These are phyloP conservation scores for Tetragnatha versicolor DNA, from an alignment of 1,140 invertebrate species.

Conservation along the genomic window DNA sequence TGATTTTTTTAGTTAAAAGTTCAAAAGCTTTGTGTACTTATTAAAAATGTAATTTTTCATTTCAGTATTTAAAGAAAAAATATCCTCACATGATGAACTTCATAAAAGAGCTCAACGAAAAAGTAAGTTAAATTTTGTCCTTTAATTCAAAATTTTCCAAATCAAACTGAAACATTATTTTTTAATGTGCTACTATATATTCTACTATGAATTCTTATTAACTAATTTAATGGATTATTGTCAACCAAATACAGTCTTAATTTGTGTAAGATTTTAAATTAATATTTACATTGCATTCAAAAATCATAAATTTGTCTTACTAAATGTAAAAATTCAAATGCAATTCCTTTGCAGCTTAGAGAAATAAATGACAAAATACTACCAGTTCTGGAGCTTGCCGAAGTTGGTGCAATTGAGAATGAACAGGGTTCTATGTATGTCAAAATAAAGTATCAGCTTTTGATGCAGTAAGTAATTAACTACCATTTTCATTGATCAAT, in stretches of 20 bases:
- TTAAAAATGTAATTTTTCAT: not conserved
- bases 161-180: too few relatives aligned
- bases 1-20: too few relatives aligned
- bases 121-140: constrained; percentile 60
- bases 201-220: too few relatives aligned
- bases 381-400: constrained; percentile 67
- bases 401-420: constrained; percentile 55
- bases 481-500: too few relatives aligned
- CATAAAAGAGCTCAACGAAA: constrained; percentile 57
- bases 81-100: constrained; percentile 52
- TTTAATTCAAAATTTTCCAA: not conserved
- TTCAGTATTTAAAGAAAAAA: constrained; percentile 53
- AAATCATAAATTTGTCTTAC: too few relatives aligned
- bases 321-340: too few relatives aligned
- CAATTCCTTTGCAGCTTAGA: constrained; percentile 62
- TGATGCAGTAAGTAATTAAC: constrained; percentile 35
- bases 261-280: too few relatives aligned
- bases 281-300: too few relatives aligned
- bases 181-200: too few relatives aligned
- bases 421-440: constrained; percentile 17
- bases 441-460: constrained; percentile 37
- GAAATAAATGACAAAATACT: constrained; percentile 65
- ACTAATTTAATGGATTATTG: too few relatives aligned
- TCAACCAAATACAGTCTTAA: too few relatives aligned
- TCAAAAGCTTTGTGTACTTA: too few relatives aligned